phyloP scores from a whole-genome alignment of 2,888 invertebrate species.

The Lobophora halterata region DNA sequence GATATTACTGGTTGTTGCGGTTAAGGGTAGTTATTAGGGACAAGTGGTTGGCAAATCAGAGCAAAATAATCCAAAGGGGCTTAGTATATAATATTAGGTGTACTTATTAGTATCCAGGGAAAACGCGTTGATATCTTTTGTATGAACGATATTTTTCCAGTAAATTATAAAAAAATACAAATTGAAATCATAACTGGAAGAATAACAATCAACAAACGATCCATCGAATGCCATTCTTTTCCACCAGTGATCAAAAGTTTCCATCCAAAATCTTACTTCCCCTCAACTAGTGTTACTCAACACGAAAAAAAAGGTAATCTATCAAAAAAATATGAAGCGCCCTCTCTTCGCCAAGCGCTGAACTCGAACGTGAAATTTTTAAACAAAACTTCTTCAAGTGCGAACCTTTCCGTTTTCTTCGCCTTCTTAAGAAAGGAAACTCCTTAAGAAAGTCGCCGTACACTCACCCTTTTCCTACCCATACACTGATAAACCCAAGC shows the following conservation, averaged over 20 bases:
- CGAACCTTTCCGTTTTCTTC: conserved; percentile 77
- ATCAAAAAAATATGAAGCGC: conserved; percentile 46
- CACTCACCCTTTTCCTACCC: conserved; percentile 37
- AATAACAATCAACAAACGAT: too few relatives aligned
- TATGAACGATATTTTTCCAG: background rate
- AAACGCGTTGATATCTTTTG: conserved; percentile 27
- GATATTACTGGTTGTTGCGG: conserved; percentile 28
- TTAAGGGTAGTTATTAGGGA: conserved; percentile 22
- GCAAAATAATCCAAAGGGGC: conserved; percentile 10
- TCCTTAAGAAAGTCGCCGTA: conserved; percentile 69
- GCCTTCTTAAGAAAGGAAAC: conserved; percentile 73
- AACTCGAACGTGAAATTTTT: conserved; percentile 63
- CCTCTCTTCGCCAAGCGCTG: conserved; percentile 55
- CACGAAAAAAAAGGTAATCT: conserved; percentile 1
- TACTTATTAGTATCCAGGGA: conserved; percentile 6
- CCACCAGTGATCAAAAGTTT: background rate
- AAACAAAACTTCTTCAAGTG: conserved; percentile 71
- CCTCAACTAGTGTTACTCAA: background rate
- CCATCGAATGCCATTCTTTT: too few relatives aligned
- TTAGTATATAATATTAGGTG: conserved; percentile 2
- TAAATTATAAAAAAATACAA: background rate
- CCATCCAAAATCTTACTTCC: background rate
- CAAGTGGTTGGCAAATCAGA: conserved; percentile 22
- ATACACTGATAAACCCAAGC: conserved; percentile 46
- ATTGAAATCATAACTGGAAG: too few relatives aligned